A percentile compares a stretch with the other conserved stretches of the same genome.
Conservation (phyloP, 2,113 vertebrate genomes). For the Neogobius melanostomus region DNA sequence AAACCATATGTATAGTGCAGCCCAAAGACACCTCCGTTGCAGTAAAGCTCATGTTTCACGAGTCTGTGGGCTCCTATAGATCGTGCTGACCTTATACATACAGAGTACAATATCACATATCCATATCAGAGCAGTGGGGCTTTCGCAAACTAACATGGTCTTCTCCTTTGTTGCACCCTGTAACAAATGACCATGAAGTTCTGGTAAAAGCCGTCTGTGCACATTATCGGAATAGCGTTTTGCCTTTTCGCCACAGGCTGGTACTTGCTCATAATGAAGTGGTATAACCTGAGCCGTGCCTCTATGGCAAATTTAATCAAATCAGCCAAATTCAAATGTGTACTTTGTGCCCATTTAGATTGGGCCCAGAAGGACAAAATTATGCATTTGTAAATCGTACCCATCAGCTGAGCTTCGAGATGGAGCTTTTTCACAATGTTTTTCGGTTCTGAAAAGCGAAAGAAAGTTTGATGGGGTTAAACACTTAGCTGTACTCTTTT, state of each 20-base stretch:
- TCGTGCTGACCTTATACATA: not conserved
- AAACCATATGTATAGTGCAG: no score
- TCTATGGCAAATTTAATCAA: constrained; percentile 21
- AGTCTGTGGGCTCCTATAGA: not conserved
- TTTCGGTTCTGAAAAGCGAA: constrained; percentile 4
- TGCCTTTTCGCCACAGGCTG: constrained; percentile 12
- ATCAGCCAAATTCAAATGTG: constrained; percentile 24
- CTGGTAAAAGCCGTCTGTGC: constrained; percentile 16
- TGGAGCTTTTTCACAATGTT: not conserved
- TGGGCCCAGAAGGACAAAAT: constrained; percentile 20
- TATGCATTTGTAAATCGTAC: constrained; percentile 4
- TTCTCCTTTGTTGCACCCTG: not conserved
- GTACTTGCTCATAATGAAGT: constrained; percentile 23
- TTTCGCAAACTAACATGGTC: not conserved
- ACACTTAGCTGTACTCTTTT: constrained; percentile 24
- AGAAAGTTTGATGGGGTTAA: constrained; percentile 18
- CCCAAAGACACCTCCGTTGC: not conserved
- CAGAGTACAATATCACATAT: not conserved
- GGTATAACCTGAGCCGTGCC: constrained; percentile 20
- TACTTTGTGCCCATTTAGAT: constrained; percentile 24
- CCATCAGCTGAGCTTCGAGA: constrained; percentile 5
- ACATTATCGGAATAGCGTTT: constrained; percentile 24
- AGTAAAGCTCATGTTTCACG: not conserved
- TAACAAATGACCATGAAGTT: constrained; percentile 9
- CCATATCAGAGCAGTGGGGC: not conserved